A percentile compares a stretch with the other conserved stretches of the same genome.
phyloP scores from a whole-genome alignment of 2,113 vertebrate species.

The Prionailurus viverrinus region DNA sequence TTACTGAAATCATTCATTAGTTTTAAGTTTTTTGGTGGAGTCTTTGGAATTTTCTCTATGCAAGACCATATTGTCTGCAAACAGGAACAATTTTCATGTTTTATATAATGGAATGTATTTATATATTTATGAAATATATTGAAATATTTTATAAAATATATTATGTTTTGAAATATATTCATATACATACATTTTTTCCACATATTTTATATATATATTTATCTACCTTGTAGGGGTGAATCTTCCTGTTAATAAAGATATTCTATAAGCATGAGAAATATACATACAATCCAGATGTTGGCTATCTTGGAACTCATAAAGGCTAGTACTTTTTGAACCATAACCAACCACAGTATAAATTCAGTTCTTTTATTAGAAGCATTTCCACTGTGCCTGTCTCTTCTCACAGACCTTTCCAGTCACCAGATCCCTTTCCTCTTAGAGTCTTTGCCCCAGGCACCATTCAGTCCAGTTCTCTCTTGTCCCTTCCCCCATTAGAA shows the following conservation, averaged over 20 bases:
- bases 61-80: neutral
- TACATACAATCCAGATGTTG: neutral
- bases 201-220: slow-evolving; percentile 24
- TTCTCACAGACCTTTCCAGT: neutral
- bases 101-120: neutral
- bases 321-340: neutral
- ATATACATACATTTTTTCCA: neutral
- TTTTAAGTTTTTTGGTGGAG: neutral
- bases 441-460: neutral
- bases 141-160: too few species aligned
- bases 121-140: too few species aligned
- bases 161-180: too few species aligned
- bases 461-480: neutral
- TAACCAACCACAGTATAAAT: neutral
- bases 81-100: neutral
- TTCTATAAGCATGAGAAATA: slow-evolving; percentile 33
- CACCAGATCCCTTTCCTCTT: neutral
- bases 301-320: neutral
- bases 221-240: neutral
- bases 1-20: neutral
- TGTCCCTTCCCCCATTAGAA: neutral
- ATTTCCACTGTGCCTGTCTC: neutral
- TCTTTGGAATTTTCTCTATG: neutral
- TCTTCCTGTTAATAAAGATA: slow-evolving; percentile 34
- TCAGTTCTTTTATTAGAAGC: slow-evolving; percentile 33